Conservation (phyloP, 2,888 invertebrate species). For the Tinea pellionella region DNA sequence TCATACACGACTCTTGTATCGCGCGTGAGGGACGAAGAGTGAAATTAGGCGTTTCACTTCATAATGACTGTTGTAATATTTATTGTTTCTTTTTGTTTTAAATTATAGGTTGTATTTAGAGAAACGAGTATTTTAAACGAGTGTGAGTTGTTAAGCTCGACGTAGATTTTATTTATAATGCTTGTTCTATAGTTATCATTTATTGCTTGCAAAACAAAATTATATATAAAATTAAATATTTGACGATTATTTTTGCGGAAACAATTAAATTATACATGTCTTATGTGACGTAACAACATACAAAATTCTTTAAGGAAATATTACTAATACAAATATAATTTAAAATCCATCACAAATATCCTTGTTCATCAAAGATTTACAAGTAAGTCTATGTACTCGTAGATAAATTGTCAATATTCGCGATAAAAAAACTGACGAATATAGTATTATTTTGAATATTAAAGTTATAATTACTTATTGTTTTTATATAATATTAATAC, state of each 20-base stretch:
- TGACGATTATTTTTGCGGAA: too few species aligned
- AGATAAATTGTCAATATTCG: too few species aligned
- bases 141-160: too few species aligned
- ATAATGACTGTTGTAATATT: neutral
- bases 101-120: neutral
- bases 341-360: neutral
- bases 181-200: too few species aligned
- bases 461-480: neutral
- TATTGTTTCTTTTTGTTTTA: neutral
- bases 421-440: too few species aligned
- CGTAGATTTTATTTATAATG: too few species aligned
- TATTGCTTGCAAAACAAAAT: too few species aligned
- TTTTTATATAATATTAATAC: neutral
- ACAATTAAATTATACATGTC: too few species aligned
- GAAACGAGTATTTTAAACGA: neutral
- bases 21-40: conserved; percentile 7
- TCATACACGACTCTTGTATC: conserved; percentile 16
- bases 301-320: neutral
- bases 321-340: neutral
- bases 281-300: neutral
- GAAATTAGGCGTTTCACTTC: conserved; percentile 11
- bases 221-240: too few species aligned
- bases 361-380: neutral
- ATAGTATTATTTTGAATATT: neutral
- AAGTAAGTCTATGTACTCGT: neutral